Conservation (phyloP, 2,888 invertebrate genomes). For the Amorpha juglandis region DNA sequence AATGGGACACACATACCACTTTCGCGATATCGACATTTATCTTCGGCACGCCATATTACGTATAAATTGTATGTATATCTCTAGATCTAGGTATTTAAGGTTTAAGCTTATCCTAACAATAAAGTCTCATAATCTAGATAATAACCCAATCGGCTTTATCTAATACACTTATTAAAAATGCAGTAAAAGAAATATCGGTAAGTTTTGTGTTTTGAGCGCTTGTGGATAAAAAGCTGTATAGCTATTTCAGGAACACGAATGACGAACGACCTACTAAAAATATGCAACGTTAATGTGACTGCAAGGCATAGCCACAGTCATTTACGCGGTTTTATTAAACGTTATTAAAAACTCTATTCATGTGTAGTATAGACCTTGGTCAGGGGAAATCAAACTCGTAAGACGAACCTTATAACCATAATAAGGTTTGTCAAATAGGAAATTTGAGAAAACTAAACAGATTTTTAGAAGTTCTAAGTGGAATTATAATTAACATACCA, state of each 20-base stretch:
- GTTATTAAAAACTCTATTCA: neutral
- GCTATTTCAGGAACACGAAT: slow-evolving; percentile 14
- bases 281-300: slow-evolving; percentile 14
- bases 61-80: neutral
- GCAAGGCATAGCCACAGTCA: slow-evolving; percentile 24
- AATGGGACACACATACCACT: too few relatives aligned
- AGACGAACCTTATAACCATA: too few relatives aligned
- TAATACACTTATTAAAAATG: neutral
- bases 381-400: neutral
- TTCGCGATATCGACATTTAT: too few relatives aligned
- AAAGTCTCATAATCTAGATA: neutral
- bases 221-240: slow-evolving; percentile 1
- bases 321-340: slow-evolving; percentile 8
- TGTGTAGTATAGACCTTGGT: too few relatives aligned
- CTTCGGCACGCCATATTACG: neutral
- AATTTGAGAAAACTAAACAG: too few relatives aligned
- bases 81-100: neutral
- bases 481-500: too few relatives aligned
- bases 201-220: neutral
- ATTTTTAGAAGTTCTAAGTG: too few relatives aligned
- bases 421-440: too few relatives aligned
- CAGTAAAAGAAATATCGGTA: neutral
- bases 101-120: neutral
- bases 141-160: slow-evolving; percentile 1
- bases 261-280: slow-evolving; percentile 24